These are phyloP conservation scores for Ditula angustiorana DNA, from an alignment of 2,888 invertebrate genomes.

Conservation along the genomic window DNA sequence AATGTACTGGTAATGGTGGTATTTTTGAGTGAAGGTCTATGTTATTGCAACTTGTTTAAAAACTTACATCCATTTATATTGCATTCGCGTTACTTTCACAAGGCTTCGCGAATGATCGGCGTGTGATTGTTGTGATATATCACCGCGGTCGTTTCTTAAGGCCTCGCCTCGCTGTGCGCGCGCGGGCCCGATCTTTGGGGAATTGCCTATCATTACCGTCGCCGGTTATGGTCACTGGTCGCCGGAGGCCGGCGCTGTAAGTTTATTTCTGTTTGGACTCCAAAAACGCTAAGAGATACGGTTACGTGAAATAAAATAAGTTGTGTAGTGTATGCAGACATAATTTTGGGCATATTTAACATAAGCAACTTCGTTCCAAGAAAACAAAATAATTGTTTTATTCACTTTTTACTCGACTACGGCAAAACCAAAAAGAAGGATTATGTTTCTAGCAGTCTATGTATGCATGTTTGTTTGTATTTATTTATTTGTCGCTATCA, in stretches of 20 bases:
- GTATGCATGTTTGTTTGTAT: too few species aligned
- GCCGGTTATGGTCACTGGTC: conserved; percentile 59
- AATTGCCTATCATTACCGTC: conserved; percentile 69
- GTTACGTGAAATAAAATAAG: too few species aligned
- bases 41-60: conserved; percentile 4
- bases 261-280: conserved; percentile 1
- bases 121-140: conserved; percentile 28
- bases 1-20: background rate
- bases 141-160: conserved; percentile 12
- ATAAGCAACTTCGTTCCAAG: too few species aligned
- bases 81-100: conserved; percentile 8
- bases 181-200: conserved; percentile 57
- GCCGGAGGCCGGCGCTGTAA: conserved; percentile 41
- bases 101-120: conserved; percentile 11
- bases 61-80: too few species aligned
- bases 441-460: too few species aligned
- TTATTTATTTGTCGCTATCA: too few species aligned
- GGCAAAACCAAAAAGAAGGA: too few species aligned
- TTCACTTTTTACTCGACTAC: too few species aligned
- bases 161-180: conserved; percentile 24
- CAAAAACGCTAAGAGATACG: background rate
- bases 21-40: background rate
- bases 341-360: too few species aligned
- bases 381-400: too few species aligned
- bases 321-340: too few species aligned